Evolutionary conservation across 2,888 invertebrate species (phyloP).

Genomic region (Hypena proboscidalis): DNA sequence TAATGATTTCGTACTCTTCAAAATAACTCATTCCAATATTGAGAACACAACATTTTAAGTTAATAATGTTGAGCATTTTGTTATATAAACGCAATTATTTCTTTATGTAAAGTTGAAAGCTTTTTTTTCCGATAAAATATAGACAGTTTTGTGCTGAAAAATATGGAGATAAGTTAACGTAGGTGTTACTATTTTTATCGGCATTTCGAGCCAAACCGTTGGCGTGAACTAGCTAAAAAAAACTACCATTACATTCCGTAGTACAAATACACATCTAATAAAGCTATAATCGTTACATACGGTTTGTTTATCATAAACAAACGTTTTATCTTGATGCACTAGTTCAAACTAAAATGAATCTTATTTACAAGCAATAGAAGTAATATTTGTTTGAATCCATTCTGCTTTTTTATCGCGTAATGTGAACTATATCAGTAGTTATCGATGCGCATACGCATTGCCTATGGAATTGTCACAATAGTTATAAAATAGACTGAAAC

Average conservation of each 20-base stretch:
- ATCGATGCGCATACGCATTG: constrained; percentile 57
- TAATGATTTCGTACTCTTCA: no score
- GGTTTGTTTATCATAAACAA: constrained; percentile 38
- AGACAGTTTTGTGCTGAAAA: no score
- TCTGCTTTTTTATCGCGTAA: constrained; percentile 17
- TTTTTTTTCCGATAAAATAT: no score
- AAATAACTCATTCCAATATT: no score
- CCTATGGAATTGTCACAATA: constrained; percentile 59
- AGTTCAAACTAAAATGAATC: constrained; percentile 22
- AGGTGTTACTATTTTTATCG: no score
- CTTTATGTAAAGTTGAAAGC: no score
- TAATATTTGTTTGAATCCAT: constrained; percentile 13
- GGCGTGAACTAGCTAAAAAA: constrained; percentile 12
- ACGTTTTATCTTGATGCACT: constrained; percentile 25
- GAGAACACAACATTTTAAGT: no score
- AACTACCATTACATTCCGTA: constrained; percentile 28
- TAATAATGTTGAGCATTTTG: no score
- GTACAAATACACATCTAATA: constrained; percentile 35
- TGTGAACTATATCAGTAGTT: constrained; percentile 37
- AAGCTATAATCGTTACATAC: constrained; percentile 38
- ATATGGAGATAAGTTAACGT: no score
- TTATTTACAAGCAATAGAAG: constrained; percentile 14
- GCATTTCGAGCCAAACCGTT: no score
- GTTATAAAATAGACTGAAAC: no score
- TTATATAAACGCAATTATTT: no score